Conservation (phyloP, 2,113 vertebrate genomes). For the Ochotona curzoniae region DNA sequence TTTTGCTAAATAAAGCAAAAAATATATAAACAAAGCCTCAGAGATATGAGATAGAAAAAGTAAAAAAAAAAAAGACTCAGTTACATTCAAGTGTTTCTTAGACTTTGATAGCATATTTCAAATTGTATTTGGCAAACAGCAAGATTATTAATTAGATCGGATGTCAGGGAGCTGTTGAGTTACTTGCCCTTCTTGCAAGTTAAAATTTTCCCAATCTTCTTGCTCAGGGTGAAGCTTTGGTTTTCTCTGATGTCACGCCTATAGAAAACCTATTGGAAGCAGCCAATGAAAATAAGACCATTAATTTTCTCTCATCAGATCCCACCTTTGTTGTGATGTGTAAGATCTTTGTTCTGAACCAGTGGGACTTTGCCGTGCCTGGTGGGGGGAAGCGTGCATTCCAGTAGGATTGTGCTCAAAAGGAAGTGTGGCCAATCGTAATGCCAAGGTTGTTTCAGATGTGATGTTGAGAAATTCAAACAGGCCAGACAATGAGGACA, state of each 20-base stretch:
- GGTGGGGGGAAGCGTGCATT: constrained; percentile 12
- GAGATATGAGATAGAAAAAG: background rate
- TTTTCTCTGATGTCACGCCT: constrained; percentile 64
- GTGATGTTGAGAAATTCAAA: constrained; percentile 60
- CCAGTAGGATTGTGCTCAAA: constrained; percentile 56
- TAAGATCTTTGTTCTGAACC: constrained; percentile 59
- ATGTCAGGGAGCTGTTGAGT: background rate
- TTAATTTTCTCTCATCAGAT: constrained; percentile 76
- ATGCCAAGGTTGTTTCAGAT: constrained; percentile 68
- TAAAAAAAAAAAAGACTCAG: constrained; percentile 5
- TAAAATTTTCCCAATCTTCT: constrained; percentile 40
- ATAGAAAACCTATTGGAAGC: constrained; percentile 64
- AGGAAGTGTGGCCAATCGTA: constrained; percentile 71
- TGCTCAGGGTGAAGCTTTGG: constrained; percentile 16
- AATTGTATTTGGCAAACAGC: background rate
- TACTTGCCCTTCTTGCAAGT: constrained; percentile 18
- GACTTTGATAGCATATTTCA: background rate
- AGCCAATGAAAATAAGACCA: background rate
- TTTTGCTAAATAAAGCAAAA: constrained; percentile 22
- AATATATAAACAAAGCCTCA: background rate
- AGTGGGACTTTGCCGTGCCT: background rate
- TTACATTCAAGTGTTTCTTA: constrained; percentile 16
- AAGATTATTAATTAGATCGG: background rate
- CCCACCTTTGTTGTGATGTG: constrained; percentile 65
- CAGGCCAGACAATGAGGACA: constrained; percentile 5